Evolutionary conservation across 2,797 vertebrate genomes (phyloP).

Genomic region (Lithobates pipiens): DNA sequence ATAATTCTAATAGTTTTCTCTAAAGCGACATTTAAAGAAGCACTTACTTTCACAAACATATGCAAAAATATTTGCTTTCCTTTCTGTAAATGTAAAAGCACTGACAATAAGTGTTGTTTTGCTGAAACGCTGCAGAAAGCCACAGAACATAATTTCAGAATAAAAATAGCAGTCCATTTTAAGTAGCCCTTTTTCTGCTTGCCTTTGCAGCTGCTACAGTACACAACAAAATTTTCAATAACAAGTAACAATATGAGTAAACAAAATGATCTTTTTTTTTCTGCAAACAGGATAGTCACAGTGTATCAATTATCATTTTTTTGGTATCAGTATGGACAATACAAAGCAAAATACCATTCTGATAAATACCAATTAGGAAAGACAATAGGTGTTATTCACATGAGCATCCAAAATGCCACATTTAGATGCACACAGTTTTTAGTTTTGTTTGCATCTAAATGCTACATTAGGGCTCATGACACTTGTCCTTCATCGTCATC

Average conservation of each 20-base stretch:
- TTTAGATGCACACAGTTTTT: no score
- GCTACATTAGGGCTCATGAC: no score
- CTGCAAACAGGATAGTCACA: background rate
- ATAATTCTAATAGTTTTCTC: constrained; percentile 37
- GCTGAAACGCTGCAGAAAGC: constrained; percentile 43
- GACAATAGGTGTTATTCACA: no score
- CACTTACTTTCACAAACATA: constrained; percentile 48
- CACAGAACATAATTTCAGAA: constrained; percentile 35
- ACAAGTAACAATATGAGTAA: constrained; percentile 1
- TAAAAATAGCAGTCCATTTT: constrained; percentile 43
- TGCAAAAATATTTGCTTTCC: constrained; percentile 54
- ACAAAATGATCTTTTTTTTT: background rate
- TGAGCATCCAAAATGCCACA: no score
- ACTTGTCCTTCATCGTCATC: no score
- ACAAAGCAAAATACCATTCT: background rate
- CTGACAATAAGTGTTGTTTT: constrained; percentile 55
- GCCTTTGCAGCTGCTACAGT: constrained; percentile 24
- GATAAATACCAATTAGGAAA: background rate
- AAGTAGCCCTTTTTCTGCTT: constrained; percentile 24
- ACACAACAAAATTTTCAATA: background rate
- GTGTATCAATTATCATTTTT: background rate
- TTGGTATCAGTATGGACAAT: background rate
- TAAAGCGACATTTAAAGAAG: constrained; percentile 52
- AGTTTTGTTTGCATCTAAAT: no score
- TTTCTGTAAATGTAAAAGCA: constrained; percentile 42